Evolutionary conservation across 2,888 invertebrate species (phyloP).

Genomic region (Sepioteuthis lessoniana): DNA sequence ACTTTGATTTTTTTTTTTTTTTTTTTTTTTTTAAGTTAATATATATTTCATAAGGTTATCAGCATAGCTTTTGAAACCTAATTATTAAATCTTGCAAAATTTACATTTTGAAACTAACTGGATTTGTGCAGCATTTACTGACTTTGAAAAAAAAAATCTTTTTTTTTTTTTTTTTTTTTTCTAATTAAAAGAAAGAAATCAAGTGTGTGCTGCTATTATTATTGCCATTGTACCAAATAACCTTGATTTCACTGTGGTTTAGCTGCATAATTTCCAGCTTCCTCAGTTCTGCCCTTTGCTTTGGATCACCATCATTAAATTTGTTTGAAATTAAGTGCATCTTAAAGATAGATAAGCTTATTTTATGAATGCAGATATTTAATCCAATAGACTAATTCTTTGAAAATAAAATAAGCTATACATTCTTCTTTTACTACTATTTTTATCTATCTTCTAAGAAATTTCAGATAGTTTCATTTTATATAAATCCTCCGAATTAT

Average conservation of each 20-base stretch:
- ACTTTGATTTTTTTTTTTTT: neutral
- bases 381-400: neutral
- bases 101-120: constrained; percentile 33
- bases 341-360: neutral
- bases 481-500: neutral
- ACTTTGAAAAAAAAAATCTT: neutral
- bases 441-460: neutral
- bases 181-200: neutral
- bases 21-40: neutral
- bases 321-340: neutral
- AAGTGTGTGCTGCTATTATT: constrained; percentile 21
- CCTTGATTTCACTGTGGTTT: constrained; percentile 7
- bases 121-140: constrained; percentile 33
- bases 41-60: neutral
- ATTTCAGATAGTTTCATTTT: neutral
- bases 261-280: constrained; percentile 1
- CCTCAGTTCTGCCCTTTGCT: constrained; percentile 4
- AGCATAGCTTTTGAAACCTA: neutral
- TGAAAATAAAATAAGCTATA: neutral
- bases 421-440: neutral
- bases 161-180: too few species aligned
- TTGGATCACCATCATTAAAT: neutral
- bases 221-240: neutral
- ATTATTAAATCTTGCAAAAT: constrained; percentile 33
- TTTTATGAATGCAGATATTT: neutral